Conservation (phyloP, 2,113 vertebrate genomes). For the Serilophus lunatus region DNA sequence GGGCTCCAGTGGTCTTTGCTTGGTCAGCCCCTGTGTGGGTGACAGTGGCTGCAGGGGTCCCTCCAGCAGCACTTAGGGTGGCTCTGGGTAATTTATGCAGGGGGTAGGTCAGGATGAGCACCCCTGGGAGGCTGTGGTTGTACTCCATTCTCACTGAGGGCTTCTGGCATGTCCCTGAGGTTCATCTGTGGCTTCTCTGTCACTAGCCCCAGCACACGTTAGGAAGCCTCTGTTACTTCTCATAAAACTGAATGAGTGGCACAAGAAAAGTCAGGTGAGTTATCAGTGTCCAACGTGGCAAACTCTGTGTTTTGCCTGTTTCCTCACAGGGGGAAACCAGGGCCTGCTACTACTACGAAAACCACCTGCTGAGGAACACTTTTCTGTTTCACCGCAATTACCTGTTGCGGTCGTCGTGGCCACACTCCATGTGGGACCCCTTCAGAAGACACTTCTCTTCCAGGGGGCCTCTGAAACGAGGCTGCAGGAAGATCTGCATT, state of each 20-base stretch:
- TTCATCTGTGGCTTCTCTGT: neutral
- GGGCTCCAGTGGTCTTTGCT: neutral
- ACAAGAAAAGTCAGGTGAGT: neutral
- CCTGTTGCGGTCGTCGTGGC: neutral
- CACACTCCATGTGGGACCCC: neutral
- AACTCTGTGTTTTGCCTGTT: neutral
- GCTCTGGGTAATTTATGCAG: neutral
- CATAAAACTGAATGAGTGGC: neutral
- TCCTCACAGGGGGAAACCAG: slow-evolving; percentile 58
- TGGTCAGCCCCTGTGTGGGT: neutral
- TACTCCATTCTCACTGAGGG: neutral
- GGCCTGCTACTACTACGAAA: slow-evolving; percentile 6
- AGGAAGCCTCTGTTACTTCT: neutral
- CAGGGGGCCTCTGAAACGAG: slow-evolving; percentile 13
- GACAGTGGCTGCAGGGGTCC: neutral
- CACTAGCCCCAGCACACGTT: neutral
- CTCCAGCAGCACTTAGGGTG: neutral
- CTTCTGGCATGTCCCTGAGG: neutral
- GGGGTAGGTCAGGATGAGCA: neutral
- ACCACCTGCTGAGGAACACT: neutral
- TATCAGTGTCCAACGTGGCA: neutral
- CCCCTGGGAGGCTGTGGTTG: neutral
- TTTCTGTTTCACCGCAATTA: neutral
- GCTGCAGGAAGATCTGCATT: slow-evolving; percentile 79
- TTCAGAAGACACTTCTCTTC: slow-evolving; percentile 37